phyloP scores from a whole-genome alignment of 2,113 vertebrate species.

The Rhadina sibilatrix region DNA sequence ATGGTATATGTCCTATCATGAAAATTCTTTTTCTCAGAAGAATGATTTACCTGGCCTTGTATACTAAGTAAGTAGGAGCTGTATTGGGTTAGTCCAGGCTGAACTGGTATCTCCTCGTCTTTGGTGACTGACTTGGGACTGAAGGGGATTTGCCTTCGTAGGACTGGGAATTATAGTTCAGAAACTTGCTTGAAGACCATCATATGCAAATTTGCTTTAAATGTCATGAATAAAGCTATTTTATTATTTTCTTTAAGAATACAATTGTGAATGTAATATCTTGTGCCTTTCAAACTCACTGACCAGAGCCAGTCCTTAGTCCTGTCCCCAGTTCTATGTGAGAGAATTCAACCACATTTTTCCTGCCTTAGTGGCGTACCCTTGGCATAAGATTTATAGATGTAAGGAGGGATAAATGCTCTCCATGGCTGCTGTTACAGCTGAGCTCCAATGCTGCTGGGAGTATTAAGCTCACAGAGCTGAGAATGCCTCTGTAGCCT shows the following conservation, averaged over 20 bases:
- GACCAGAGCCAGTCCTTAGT: not conserved
- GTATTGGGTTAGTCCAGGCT: not conserved
- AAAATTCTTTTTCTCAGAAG: not conserved
- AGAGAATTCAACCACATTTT: not conserved
- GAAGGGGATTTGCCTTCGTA: not conserved
- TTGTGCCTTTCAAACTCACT: not conserved
- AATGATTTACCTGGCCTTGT: not conserved
- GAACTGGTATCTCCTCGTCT: not conserved
- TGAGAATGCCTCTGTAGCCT: not conserved
- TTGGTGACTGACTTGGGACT: not conserved
- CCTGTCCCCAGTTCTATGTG: accelerated
- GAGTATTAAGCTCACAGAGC: not conserved
- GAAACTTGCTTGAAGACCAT: not conserved
- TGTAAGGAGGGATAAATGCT: not conserved
- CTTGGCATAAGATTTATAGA: not conserved
- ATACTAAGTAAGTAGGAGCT: not conserved
- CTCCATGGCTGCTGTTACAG: not conserved
- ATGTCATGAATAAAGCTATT: not conserved
- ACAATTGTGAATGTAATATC: not conserved
- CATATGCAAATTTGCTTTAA: not conserved
- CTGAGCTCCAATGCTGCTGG: not conserved
- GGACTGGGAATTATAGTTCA: not conserved
- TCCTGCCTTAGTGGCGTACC: not conserved
- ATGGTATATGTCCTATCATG: not conserved
- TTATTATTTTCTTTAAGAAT: not conserved